phyloP scores from a whole-genome alignment of 2,888 invertebrate genomes.

The Rhagium mordax region DNA sequence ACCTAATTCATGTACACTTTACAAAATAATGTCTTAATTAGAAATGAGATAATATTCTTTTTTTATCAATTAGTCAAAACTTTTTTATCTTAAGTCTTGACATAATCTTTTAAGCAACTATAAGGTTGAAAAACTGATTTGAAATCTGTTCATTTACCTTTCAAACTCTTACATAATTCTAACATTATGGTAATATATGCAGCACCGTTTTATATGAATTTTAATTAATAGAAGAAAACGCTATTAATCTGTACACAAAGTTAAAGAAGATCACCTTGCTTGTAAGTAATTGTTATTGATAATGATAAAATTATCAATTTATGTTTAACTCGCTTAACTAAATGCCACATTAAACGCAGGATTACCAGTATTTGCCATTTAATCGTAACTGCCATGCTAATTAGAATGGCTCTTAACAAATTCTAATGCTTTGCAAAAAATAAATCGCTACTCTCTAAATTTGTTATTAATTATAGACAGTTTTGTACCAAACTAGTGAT shows the following conservation, averaged over 20 bases:
- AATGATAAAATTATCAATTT: conserved; percentile 22
- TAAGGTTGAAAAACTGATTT: background rate
- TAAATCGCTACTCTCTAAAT: background rate
- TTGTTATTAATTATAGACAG: conserved; percentile 5
- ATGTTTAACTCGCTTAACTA: conserved; percentile 11
- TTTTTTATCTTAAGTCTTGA: background rate
- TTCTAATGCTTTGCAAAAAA: conserved; percentile 25
- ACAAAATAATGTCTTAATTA: too few species aligned
- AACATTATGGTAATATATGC: conserved; percentile 29
- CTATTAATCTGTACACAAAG: background rate
- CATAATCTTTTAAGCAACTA: conserved; percentile 1
- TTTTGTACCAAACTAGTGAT: conserved; percentile 5
- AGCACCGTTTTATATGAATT: conserved; percentile 23
- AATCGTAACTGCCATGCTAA: conserved; percentile 14
- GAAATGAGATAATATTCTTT: too few species aligned
- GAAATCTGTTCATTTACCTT: conserved; percentile 26
- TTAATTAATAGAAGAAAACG: conserved; percentile 16
- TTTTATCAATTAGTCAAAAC: background rate
- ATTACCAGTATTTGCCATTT: conserved; percentile 1
- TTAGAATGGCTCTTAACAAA: background rate
- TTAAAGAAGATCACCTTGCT: conserved; percentile 5
- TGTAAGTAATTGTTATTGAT: conserved; percentile 12
- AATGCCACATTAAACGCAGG: background rate
- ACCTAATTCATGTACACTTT: too few species aligned
- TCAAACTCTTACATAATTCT: conserved; percentile 12